phyloP scores from a whole-genome alignment of 2,888 invertebrate species.

The Harmothoe impar region DNA sequence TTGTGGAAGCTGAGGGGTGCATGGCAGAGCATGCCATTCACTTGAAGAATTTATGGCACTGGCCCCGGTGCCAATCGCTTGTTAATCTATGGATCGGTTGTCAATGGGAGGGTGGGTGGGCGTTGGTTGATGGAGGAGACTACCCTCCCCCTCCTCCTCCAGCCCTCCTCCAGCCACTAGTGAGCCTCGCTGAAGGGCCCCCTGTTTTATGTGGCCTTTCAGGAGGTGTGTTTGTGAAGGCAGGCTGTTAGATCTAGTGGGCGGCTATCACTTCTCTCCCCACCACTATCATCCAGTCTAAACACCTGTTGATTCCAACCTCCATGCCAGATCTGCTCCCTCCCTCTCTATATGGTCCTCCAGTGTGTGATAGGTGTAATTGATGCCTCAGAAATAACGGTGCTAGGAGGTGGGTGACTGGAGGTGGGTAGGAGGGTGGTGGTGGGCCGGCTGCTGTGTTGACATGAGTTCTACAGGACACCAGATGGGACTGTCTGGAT shows the following conservation, averaged over 20 bases:
- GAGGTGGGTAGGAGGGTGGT: too few species aligned
- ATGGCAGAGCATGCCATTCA: background rate
- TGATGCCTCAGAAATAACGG: background rate
- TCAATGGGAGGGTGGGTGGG: background rate
- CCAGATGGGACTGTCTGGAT: too few species aligned
- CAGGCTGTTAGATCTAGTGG: background rate
- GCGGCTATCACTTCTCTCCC: background rate
- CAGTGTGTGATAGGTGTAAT: background rate
- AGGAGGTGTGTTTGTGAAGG: background rate
- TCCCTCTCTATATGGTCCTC: background rate
- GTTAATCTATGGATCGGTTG: conserved; percentile 19
- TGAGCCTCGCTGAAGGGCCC: background rate
- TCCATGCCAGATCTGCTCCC: background rate
- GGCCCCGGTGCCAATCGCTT: background rate
- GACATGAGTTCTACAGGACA: too few species aligned
- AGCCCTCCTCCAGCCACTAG: background rate
- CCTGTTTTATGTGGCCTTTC: conserved; percentile 20
- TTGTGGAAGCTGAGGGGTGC: background rate
- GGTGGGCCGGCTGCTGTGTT: too few species aligned
- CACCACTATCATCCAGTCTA: background rate
- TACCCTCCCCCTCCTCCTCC: background rate
- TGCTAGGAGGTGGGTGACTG: too few species aligned
- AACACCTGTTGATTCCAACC: background rate
- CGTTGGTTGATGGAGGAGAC: background rate
- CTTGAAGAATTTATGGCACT: background rate